A percentile compares a stretch with the other conserved stretches of the same genome.
phyloP scores from a whole-genome alignment of 1,140 invertebrate species.

The Lerema accius region DNA sequence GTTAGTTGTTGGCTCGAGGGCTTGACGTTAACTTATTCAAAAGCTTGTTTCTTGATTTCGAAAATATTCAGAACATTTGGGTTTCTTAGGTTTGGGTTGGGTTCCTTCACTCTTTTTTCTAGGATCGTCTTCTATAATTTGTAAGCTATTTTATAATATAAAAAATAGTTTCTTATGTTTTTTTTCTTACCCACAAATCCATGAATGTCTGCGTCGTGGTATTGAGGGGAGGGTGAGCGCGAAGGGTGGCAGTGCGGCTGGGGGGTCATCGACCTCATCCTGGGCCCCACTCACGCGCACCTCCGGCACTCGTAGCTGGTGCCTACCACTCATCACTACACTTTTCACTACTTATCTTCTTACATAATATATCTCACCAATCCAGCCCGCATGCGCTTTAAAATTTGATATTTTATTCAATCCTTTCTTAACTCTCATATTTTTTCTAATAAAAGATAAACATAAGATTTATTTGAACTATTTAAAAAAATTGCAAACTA shows the following conservation, averaged over 20 bases:
- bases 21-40: no score
- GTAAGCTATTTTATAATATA: no score
- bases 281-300: conserved; percentile 68
- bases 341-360: conserved; percentile 22
- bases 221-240: conserved; percentile 69
- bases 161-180: no score
- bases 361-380: conserved; percentile 29
- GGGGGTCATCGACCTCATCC: conserved; percentile 60
- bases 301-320: conserved; percentile 71
- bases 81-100: no score
- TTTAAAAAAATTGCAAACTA: no score
- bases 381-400: background rate
- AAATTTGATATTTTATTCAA: background rate
- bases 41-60: no score
- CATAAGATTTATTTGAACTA: no score
- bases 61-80: no score
- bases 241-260: conserved; percentile 66
- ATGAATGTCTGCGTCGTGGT: conserved; percentile 71
- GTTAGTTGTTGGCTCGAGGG: no score
- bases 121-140: no score
- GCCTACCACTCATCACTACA: conserved; percentile 67
- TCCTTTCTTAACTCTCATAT: conserved; percentile 17
- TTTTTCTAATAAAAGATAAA: no score
- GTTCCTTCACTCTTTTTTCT: no score
- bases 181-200: conserved; percentile 79